Conservation (phyloP, 2,113 vertebrate species). For the Microcebus lehilahytsara region DNA sequence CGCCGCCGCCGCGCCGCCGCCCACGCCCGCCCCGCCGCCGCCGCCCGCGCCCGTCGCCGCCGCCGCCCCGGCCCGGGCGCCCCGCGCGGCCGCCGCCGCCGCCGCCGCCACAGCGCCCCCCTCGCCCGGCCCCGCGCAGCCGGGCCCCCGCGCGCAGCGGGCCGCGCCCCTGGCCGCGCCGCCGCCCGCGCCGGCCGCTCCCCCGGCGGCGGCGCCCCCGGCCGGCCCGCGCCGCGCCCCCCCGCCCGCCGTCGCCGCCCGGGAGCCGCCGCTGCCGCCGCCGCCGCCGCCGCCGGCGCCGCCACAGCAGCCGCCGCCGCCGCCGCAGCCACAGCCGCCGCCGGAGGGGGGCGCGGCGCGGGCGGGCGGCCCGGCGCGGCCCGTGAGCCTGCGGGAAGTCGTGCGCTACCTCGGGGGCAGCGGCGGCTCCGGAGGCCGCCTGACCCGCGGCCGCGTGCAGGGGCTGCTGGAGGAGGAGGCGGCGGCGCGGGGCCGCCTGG, state of each 20-base stretch:
- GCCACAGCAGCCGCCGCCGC: slow-evolving; percentile 58
- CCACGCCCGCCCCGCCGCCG: slow-evolving; percentile 86
- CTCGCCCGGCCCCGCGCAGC: slow-evolving; percentile 86
- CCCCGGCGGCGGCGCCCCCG: slow-evolving; percentile 64
- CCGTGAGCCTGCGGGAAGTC: slow-evolving; percentile 81
- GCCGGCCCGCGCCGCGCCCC: slow-evolving; percentile 71
- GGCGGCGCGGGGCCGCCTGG: slow-evolving; percentile 83
- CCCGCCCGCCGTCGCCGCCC: slow-evolving; percentile 69
- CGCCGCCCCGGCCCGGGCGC: slow-evolving; percentile 83
- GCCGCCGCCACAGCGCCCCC: slow-evolving; percentile 81
- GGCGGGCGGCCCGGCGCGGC: slow-evolving; percentile 84
- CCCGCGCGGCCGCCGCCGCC: slow-evolving; percentile 74
- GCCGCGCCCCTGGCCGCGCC: slow-evolving; percentile 81
- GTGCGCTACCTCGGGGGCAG: slow-evolving; percentile 82
- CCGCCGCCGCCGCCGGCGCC: slow-evolving; percentile 78
- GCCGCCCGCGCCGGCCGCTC: slow-evolving; percentile 72
- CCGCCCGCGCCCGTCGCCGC: slow-evolving; percentile 80
- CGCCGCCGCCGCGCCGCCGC: slow-evolving; percentile 80
- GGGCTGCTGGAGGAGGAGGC: slow-evolving; percentile 88
- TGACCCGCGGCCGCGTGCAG: slow-evolving; percentile 89
- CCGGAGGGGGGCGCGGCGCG: slow-evolving; percentile 86
- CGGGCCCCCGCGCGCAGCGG: slow-evolving; percentile 86
- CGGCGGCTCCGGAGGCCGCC: slow-evolving; percentile 79
- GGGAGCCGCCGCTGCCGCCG: slow-evolving; percentile 64
- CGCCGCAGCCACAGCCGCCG: slow-evolving; percentile 79